Conservation (phyloP, 2,888 invertebrate species). For the Drosophila gaucha region DNA sequence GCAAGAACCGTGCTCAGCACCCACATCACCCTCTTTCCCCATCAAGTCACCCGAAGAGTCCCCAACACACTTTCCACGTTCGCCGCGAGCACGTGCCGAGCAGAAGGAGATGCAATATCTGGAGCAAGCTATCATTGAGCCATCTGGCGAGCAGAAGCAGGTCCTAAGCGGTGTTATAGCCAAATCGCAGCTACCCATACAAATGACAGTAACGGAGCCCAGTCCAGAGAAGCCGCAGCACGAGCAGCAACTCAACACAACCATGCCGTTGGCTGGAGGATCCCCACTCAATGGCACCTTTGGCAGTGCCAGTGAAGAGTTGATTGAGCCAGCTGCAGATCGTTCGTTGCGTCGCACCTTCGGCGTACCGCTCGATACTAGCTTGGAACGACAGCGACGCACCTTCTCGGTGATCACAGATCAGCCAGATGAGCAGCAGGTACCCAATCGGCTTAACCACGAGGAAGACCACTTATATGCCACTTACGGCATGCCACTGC, state of each 20-base stretch:
- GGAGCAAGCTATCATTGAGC: conserved; percentile 65
- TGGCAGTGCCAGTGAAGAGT: conserved; percentile 4
- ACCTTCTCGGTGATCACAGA: conserved; percentile 28
- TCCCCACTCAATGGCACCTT: conserved; percentile 52
- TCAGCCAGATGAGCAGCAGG: neutral
- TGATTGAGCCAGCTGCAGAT: neutral
- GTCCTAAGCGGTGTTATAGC: conserved; percentile 36
- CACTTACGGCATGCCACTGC: conserved; percentile 32
- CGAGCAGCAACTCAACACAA: conserved; percentile 25
- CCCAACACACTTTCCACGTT: conserved; percentile 68
- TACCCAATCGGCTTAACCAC: neutral
- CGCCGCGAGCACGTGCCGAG: conserved; percentile 59
- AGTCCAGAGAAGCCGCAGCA: conserved; percentile 37
- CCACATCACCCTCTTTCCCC: conserved; percentile 71
- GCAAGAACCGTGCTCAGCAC: conserved; percentile 27
- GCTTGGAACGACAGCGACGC: conserved; percentile 13
- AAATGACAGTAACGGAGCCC: conserved; percentile 43
- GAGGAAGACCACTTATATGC: conserved; percentile 8
- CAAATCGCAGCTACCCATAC: conserved; percentile 33
- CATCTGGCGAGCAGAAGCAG: conserved; percentile 21
- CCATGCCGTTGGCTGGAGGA: conserved; percentile 22
- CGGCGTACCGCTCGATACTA: conserved; percentile 17
- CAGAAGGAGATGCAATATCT: conserved; percentile 58
- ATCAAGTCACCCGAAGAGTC: conserved; percentile 42
- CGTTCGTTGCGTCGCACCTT: conserved; percentile 18